A percentile compares a stretch with the other conserved stretches of the same genome.
phyloP scores from a whole-genome alignment of 2,888 invertebrate genomes.

The Dasysyrphus albostriatus region DNA sequence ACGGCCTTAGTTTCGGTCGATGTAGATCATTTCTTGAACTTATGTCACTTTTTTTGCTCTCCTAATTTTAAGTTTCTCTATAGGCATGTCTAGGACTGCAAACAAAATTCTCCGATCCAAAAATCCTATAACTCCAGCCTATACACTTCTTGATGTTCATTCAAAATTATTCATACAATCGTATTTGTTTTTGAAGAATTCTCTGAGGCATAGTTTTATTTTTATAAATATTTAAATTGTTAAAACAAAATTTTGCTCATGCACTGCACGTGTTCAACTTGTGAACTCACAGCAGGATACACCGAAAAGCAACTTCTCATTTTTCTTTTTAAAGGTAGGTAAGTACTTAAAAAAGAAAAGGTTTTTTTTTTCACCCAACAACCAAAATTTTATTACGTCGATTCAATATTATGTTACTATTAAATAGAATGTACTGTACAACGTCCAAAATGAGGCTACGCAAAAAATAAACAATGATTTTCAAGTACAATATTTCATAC shows the following conservation, averaged over 20 bases:
- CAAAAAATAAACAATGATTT: constrained; percentile 9
- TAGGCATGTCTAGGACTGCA: too few relatives aligned
- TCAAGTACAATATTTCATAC: neutral
- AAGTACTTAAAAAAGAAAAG: neutral
- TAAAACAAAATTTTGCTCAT: neutral
- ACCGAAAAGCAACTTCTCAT: neutral
- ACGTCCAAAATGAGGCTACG: neutral
- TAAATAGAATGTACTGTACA: neutral
- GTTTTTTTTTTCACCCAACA: neutral
- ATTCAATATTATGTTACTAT: neutral
- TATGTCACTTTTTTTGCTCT: too few relatives aligned
- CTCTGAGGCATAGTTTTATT: too few relatives aligned
- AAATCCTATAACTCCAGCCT: too few relatives aligned
- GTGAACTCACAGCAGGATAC: neutral
- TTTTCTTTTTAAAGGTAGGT: neutral
- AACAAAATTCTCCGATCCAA: too few relatives aligned
- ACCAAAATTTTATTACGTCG: neutral
- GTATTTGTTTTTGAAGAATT: too few relatives aligned
- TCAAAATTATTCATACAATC: too few relatives aligned
- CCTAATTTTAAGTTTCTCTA: too few relatives aligned
- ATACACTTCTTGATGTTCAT: too few relatives aligned
- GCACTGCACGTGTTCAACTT: constrained; percentile 11
- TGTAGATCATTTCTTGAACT: too few relatives aligned
- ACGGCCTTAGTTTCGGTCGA: too few relatives aligned
- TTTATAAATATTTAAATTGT: too few relatives aligned